These are phyloP conservation scores for Agonum fuliginosum DNA, from an alignment of 2,888 invertebrate genomes.

Conservation along the genomic window DNA sequence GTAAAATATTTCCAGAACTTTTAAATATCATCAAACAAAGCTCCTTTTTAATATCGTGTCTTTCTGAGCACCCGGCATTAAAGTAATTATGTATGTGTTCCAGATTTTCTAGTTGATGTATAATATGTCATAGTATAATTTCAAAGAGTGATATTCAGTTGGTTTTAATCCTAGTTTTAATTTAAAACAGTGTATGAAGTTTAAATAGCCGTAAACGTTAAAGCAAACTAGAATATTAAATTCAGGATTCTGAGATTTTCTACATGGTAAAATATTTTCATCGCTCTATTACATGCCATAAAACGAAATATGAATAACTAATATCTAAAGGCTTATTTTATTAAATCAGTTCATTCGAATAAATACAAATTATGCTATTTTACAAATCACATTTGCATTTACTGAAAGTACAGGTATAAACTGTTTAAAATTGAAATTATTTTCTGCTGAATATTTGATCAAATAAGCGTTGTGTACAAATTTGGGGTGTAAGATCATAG, in stretches of 20 bases:
- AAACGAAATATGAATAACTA: no score
- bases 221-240: conserved; percentile 7
- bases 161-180: conserved; percentile 42
- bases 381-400: no score
- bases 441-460: no score
- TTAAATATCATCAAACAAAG: conserved; percentile 9
- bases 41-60: background rate
- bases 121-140: conserved; percentile 31
- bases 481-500: no score
- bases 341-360: no score
- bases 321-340: no score
- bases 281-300: no score
- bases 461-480: no score
- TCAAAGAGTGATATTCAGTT: conserved; percentile 38
- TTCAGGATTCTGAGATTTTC: background rate
- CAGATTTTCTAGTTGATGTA: conserved; percentile 8
- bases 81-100: conserved; percentile 29
- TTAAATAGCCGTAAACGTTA: conserved; percentile 19
- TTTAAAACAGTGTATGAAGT: conserved; percentile 37
- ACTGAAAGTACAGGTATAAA: no score
- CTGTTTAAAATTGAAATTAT: no score
- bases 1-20: background rate
- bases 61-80: background rate
- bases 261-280: no score
- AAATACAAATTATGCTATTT: no score